Conservation (phyloP, 2,888 invertebrate species). For the Lasioglossum oenotherae region DNA sequence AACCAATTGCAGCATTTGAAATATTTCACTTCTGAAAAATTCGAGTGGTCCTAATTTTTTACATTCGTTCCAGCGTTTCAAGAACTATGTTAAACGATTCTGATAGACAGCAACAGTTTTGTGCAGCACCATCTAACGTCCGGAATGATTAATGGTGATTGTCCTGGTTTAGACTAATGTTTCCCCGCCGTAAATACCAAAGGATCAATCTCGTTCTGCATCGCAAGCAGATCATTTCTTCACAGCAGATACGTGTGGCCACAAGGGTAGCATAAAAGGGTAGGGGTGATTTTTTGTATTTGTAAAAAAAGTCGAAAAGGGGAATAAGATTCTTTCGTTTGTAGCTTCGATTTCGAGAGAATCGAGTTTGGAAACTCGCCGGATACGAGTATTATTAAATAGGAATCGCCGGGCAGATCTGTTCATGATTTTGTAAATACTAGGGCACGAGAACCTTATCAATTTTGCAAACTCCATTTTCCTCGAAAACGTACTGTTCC, state of each 20-base stretch:
- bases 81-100: neutral
- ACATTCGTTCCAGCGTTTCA: neutral
- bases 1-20: too few species aligned
- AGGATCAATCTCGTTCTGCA: neutral
- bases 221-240: neutral
- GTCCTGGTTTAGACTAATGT: neutral
- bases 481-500: neutral
- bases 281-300: neutral
- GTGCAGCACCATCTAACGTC: too few species aligned
- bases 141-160: constrained; percentile 1
- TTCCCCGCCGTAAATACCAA: constrained; percentile 1
- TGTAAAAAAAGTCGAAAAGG: neutral
- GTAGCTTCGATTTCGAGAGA: neutral
- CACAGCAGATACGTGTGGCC: neutral
- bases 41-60: neutral
- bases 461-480: neutral
- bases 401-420: neutral
- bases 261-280: neutral
- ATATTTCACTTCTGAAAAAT: neutral
- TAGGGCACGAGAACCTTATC: neutral
- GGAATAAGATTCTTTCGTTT: neutral
- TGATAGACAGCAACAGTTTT: neutral
- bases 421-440: neutral
- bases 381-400: neutral
- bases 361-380: neutral